Conservation (phyloP, 2,797 vertebrate genomes). For the Thunnus albacares region DNA sequence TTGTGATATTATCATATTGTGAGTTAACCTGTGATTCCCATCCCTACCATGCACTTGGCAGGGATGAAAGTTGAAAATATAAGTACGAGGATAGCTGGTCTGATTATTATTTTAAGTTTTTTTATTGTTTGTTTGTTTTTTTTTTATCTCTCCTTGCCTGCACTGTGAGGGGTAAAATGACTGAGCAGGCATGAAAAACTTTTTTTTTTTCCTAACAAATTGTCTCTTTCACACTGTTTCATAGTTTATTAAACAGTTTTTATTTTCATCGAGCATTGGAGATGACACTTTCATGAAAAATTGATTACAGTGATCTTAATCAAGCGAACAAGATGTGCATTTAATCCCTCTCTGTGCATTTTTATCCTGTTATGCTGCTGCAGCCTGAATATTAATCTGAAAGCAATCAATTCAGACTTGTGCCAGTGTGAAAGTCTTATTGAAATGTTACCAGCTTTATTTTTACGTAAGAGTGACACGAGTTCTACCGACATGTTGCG, state of each 20-base stretch:
- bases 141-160: background rate
- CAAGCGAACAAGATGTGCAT: background rate
- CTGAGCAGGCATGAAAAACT: background rate
- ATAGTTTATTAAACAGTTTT: background rate
- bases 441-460: too few relatives aligned
- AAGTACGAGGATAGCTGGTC: background rate
- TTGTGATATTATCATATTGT: too few relatives aligned
- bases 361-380: background rate
- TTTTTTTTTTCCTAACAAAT: background rate
- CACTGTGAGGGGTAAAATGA: too few relatives aligned
- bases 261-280: background rate
- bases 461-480: too few relatives aligned
- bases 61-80: background rate
- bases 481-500: background rate
- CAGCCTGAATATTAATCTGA: background rate
- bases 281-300: background rate
- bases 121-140: too few relatives aligned
- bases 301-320: background rate
- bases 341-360: background rate
- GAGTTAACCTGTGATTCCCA: too few relatives aligned
- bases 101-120: too few relatives aligned
- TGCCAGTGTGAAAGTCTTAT: background rate
- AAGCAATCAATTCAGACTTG: background rate
- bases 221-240: background rate
- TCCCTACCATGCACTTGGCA: too few relatives aligned